Base-by-base conservation (phyloP, 1,140 invertebrate genomes). In the Zaprionus inermis region DNA sequence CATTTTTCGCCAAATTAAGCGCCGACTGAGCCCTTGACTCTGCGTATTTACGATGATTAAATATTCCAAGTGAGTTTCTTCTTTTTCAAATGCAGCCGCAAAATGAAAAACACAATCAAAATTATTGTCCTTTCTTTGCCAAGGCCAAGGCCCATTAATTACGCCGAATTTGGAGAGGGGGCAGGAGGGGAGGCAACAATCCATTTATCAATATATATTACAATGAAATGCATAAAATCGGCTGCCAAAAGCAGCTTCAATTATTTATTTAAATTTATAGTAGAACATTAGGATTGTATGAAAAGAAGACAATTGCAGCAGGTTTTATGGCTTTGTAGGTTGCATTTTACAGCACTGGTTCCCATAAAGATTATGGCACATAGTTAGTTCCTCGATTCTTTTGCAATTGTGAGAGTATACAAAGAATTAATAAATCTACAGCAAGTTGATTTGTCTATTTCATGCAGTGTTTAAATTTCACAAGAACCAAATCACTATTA, bases 1-100 rank as follows among this genome's bases (percentile, higher is more conserved):
- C 22, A 70, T 70, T 70, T 70, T 70, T 36, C 28, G 30, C 36
- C 59, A 73, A 70, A 58, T 70, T 63, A 57, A 73, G 57, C 65
- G 54, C n/a, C 28, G 18, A 63, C 54, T 65, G 24, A 72, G 55
- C 69, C 9, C 46, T 59, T 67, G 44, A 66, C 70, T 72, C 55
- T 32, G 18, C 22, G 46, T 32, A 56, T 69, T 69, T 60, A 59
- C 52, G 46, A 52, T 68, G 66, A 16, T 68, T 52, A 68, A 24
- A 58, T 54, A 55, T 46, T 16, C 24, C 36, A 55, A 61, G 32
- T 36, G 61, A 60, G 18, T 56, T 46, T 70, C 30, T 32, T 22
- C 22, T 20, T 49, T 22, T 49, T 32, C 18, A 56, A 34, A 36
- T 34, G 36, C 36, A 65, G 20, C 44, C 44, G 41, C 51, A 44